These are phyloP conservation scores for mouse (Mus musculus) DNA, from an alignment of 2,113 vertebrate genomes.

Conservation along the genomic window DNA sequence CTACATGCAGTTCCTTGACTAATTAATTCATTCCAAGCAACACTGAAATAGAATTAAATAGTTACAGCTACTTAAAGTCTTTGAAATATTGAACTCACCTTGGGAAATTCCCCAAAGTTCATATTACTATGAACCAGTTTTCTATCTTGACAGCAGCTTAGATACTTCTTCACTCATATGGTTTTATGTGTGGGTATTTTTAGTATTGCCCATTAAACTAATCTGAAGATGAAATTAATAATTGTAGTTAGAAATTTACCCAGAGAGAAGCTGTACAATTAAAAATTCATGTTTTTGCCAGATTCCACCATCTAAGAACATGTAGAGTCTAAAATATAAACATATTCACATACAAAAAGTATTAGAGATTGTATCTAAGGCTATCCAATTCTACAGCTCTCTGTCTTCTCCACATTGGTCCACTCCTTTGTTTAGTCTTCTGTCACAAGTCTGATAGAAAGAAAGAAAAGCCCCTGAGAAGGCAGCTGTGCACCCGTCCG, in stretches of 20 bases:
- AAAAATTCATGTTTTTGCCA: not conserved
- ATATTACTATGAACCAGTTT: not conserved
- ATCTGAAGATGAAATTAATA: not conserved
- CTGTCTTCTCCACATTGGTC: not conserved
- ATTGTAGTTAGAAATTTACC: not conserved
- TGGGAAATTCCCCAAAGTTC: not conserved
- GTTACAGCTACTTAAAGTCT: not conserved
- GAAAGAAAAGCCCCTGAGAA: not conserved
- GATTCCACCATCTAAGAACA: not conserved
- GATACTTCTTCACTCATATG: not conserved
- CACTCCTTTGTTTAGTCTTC: not conserved
- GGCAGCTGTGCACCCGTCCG: not conserved
- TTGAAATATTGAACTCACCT: not conserved
- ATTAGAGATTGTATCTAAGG: not conserved
- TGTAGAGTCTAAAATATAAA: not conserved
- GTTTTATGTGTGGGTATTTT: not conserved
- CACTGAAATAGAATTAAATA: slow-evolving; percentile 1
- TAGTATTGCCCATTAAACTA: not conserved
- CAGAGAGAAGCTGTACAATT: not conserved
- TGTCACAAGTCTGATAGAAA: not conserved
- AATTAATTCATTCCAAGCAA: slow-evolving; percentile 7
- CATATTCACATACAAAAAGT: not conserved
- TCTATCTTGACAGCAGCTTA: not conserved
- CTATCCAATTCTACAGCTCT: not conserved
- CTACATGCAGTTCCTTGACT: not conserved